phyloP scores from a whole-genome alignment of 2,797 vertebrate species.

The Linurgus olivaceus region DNA sequence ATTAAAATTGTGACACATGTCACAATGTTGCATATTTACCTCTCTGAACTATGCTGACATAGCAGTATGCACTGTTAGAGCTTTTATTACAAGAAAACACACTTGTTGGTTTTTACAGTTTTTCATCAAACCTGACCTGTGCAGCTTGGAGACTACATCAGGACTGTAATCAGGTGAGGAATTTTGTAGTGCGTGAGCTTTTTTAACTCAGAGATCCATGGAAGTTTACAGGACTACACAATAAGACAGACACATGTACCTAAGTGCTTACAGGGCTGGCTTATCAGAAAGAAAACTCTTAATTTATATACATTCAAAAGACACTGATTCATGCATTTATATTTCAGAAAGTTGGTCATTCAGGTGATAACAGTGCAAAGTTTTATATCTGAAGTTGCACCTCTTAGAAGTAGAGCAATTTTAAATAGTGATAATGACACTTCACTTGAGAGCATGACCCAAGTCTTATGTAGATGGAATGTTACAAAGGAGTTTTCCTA shows the following conservation, averaged over 20 bases:
- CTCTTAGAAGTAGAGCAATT: neutral
- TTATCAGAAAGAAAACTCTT: neutral
- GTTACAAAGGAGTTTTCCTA: neutral
- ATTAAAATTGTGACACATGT: neutral
- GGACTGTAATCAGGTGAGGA: neutral
- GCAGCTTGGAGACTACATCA: neutral
- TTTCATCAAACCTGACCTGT: neutral
- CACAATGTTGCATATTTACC: neutral
- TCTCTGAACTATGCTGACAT: neutral
- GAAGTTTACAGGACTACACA: neutral
- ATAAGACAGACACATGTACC: fast-evolving
- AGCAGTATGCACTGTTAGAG: neutral
- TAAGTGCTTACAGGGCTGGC: neutral
- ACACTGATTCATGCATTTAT: neutral
- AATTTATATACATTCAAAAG: neutral
- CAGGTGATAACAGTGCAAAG: neutral
- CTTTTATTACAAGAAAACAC: neutral
- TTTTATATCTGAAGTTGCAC: neutral
- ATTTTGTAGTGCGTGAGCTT: neutral
- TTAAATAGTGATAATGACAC: neutral
- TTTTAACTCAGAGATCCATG: neutral
- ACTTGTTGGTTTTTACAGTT: neutral
- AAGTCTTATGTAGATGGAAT: neutral
- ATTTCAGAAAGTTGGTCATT: neutral
- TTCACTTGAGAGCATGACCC: neutral